Base-by-base conservation (phyloP, 2,797 vertebrate genomes). In the Pseudomugil gertrudae region DNA sequence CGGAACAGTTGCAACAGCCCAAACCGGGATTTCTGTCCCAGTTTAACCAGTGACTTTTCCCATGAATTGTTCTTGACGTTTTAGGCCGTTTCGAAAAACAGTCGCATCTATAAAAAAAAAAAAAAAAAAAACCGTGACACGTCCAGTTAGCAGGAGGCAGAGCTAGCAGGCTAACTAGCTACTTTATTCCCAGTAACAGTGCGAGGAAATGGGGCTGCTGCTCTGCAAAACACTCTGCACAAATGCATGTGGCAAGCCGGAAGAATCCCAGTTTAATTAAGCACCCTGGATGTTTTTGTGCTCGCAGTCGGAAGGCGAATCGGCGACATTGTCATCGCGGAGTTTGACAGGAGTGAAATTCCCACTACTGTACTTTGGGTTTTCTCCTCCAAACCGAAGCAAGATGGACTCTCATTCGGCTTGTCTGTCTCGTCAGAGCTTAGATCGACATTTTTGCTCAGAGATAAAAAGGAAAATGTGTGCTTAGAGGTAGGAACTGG, bases 351-450 rank as follows among this genome's bases (percentile, higher is more conserved):
- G 89, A 93, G 92, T 92, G 91, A 94, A 93, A 93, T 95, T 71
- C 95, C 62, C 83, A 61, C 68, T 73, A 45, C 80, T 76, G 65
- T 81, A 80, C 95, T 94, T 95, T 92, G 86, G 75, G 84, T 92
- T 92, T 87, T 92, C 90, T 78, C 79, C 93, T 89, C 72, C 78
- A 82, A 82, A 77, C 76, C 94, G 85, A 96, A 95, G 96, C 96
- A 98, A 98, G 96, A 98, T 98, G 97, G 97, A 98, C 96, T 98
- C 96, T 96, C 94, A 82, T 80, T 93, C 93, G 91, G 84, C 91
- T 93, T 85, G 93, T 93, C 93, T 94, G 94, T 95, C 95, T 96
- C 95, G 95, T 96, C 95, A 95, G 92, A 93, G 94, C 89, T 91
- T 66, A 71, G 87, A 96, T 95, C 95, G 96, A 96, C 96, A 95